phyloP scores from a whole-genome alignment of 1,140 invertebrate genomes.

The Anagrus nilaparvatae region DNA sequence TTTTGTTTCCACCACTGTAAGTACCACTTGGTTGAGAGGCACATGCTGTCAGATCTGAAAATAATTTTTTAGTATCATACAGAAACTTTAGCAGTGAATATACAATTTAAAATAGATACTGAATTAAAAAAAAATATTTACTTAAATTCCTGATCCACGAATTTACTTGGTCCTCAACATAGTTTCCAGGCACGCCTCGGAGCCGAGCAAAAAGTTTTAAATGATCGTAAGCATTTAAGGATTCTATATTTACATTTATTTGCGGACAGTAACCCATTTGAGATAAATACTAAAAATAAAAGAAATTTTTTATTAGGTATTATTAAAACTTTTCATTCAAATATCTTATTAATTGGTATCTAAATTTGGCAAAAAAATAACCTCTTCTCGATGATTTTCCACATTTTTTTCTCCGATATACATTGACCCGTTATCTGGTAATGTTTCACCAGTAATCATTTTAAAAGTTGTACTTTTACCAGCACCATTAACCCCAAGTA shows the following conservation, averaged over 20 bases:
- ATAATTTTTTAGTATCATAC: neutral
- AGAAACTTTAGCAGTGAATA: neutral
- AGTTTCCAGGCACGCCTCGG: constrained; percentile 47
- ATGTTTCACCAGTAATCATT: constrained; percentile 79
- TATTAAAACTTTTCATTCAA: neutral
- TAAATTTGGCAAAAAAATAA: constrained; percentile 17
- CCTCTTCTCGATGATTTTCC: constrained; percentile 37
- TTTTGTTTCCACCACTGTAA: constrained; percentile 90
- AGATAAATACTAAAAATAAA: constrained; percentile 36
- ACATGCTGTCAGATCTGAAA: constrained; percentile 31
- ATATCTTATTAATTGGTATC: neutral
- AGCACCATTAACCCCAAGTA: constrained; percentile 79
- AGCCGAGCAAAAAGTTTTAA: constrained; percentile 56
- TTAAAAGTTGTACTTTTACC: constrained; percentile 80
- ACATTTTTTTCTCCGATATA: constrained; percentile 30
- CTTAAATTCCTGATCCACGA: constrained; percentile 41
- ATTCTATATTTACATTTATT: constrained; percentile 58
- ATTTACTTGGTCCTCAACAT: constrained; percentile 40
- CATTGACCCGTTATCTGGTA: constrained; percentile 51
- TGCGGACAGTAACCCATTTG: constrained; percentile 60
- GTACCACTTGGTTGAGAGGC: constrained; percentile 40
- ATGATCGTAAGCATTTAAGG: constrained; percentile 59
- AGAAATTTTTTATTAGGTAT: neutral
- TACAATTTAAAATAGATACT: neutral
- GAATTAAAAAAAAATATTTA: constrained; percentile 20